These are phyloP conservation scores for Orussus abietinus DNA, from an alignment of 1,140 invertebrate species.

Conservation along the genomic window DNA sequence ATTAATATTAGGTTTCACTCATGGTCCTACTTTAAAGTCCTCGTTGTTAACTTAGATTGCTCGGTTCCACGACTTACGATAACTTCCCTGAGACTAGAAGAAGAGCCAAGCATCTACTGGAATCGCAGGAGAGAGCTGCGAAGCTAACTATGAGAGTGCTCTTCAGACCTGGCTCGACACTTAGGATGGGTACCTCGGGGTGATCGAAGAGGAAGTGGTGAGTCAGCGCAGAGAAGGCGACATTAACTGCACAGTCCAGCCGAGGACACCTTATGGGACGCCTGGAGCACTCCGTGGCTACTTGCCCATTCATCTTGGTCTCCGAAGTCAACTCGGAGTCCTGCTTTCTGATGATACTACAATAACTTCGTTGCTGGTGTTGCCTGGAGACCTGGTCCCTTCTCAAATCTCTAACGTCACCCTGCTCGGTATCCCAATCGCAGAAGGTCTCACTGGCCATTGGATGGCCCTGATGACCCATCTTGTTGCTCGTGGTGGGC, in stretches of 20 bases:
- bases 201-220: conserved; percentile 49
- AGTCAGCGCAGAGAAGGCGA: conserved; percentile 43
- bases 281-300: conserved; percentile 37
- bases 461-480: no score
- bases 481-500: no score
- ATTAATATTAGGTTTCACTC: background rate
- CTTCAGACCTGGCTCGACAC: conserved; percentile 39
- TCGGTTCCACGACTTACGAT: conserved; percentile 42
- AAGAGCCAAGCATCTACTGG: conserved; percentile 42
- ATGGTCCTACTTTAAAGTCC: background rate
- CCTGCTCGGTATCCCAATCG: conserved; percentile 15
- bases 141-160: conserved; percentile 44
- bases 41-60: background rate
- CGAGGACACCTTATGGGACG: conserved; percentile 44
- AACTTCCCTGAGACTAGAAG: conserved; percentile 45
- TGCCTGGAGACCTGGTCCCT: conserved; percentile 1
- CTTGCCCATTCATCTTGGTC: conserved; percentile 28
- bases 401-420: conserved; percentile 5
- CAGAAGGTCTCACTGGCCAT: no score
- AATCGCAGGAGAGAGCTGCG: conserved; percentile 30
- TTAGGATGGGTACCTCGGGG: conserved; percentile 45
- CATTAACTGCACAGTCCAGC: conserved; percentile 42
- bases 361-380: conserved; percentile 23
- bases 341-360: conserved; percentile 21
- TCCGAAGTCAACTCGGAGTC: conserved; percentile 17